Evolutionary conservation across 2,797 vertebrate genomes (phyloP), one percentile per base, ranked within the genome.

Genomic region (Crax fasciolata): DNA sequence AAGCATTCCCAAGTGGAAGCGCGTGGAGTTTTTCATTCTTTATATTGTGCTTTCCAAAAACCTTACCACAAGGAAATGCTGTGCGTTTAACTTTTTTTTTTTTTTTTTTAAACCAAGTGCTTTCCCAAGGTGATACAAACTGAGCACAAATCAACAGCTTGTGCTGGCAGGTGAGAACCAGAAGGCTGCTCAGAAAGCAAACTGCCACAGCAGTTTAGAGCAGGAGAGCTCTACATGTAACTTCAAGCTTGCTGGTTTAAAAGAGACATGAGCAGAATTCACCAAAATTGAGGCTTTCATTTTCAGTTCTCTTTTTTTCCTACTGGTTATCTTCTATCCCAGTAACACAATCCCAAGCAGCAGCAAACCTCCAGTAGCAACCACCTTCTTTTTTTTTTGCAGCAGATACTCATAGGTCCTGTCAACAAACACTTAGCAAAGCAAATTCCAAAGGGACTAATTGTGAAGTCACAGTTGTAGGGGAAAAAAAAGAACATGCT

Each of bases 21-120:
- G 20, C 41, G 61, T 63, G 52, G 55, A 44, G 20, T 39, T 90
- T 90, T 78, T 84, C 57, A 80, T 82, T 83, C 79, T 78, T 76
- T 76, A 81, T 84, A 88, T 63, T 46, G 32, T 16, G 41, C 48
- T 96, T 93, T 88, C 85, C 58, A 70, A 86, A 94, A 44, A 61
- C 55, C 67, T 81, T 2, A 2, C 38, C 93, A 85, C 23, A 68
- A 83, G 72, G 72, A 95, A 93, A 88, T 8, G 30, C 30, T 83
- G 80, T 7, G 4, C 38, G 35, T 89, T 93, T 92, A 67, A 71
- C 87, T 84, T 94, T 95, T 81, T 44, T 44, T n/a, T 57, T 30
- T n/a, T 30, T 62, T 38, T 41, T 41, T 28, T 62, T 19, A 41
- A 95, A 91, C 74, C 21, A 91, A 86, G 83, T 73, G 85, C 57